Conservation (phyloP, 92 coral and sea anemone genomes). For the Porites lobata region DNA sequence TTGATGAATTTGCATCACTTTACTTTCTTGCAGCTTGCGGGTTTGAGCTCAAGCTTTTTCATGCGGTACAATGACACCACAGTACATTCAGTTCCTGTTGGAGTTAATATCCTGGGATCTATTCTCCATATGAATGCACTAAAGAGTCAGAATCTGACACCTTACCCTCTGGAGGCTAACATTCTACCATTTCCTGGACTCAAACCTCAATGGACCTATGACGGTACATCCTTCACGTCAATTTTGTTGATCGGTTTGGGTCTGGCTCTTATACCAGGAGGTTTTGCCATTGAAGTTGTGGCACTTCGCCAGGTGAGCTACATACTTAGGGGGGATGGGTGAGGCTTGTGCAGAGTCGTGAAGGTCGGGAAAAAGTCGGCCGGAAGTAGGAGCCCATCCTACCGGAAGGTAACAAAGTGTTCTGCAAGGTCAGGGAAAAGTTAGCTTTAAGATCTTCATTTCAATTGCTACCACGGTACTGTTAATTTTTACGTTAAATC, state of each 20-base stretch:
- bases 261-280: slow-evolving; percentile 84
- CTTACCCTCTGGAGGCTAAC: slow-evolving; percentile 75
- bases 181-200: slow-evolving; percentile 79
- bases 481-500: too few relatives aligned
- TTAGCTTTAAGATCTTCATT: too few relatives aligned
- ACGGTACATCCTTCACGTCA: slow-evolving; percentile 71
- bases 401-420: too few relatives aligned
- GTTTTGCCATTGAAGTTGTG: slow-evolving; percentile 84
- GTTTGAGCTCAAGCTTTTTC: slow-evolving; percentile 49
- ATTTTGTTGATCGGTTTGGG: slow-evolving; percentile 81
- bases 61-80: slow-evolving; percentile 87
- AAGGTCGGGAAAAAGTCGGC: too few relatives aligned
- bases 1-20: background rate
- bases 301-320: slow-evolving; percentile 79
- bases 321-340: background rate
- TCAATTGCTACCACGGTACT: too few relatives aligned
- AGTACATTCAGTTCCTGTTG: slow-evolving; percentile 88
- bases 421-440: too few relatives aligned
- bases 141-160: slow-evolving; percentile 53
- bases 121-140: slow-evolving; percentile 85
- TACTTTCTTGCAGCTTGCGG: slow-evolving; percentile 25
- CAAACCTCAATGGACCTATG: slow-evolving; percentile 74
- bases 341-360: background rate
- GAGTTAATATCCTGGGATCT: slow-evolving; percentile 82
- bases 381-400: too few relatives aligned